These are phyloP conservation scores for Scopus umbretta DNA, from an alignment of 2,113 vertebrate species.

Conservation along the genomic window DNA sequence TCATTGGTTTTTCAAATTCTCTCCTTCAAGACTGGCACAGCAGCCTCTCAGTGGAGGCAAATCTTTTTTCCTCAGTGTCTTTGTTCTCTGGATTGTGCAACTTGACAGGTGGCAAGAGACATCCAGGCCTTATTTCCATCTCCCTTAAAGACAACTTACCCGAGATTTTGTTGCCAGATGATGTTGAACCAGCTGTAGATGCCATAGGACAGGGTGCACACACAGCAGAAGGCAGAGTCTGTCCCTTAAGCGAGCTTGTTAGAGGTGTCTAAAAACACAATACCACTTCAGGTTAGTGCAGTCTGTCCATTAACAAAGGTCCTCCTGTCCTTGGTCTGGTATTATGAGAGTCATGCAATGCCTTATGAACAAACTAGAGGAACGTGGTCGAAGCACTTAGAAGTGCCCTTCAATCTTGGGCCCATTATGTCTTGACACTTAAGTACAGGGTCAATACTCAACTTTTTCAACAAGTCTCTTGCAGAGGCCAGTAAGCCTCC, in stretches of 20 bases:
- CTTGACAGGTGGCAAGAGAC: neutral
- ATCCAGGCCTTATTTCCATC: neutral
- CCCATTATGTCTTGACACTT: neutral
- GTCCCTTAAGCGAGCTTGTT: slow-evolving; percentile 43
- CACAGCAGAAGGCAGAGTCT: slow-evolving; percentile 6
- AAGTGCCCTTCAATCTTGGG: neutral
- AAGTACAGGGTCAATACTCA: neutral
- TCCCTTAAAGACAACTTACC: slow-evolving; percentile 47
- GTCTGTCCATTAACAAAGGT: neutral
- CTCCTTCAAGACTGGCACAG: neutral
- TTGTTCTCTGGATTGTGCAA: neutral
- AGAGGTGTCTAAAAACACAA: slow-evolving; percentile 57
- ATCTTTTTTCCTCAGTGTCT: neutral
- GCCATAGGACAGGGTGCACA: neutral
- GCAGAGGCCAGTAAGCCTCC: neutral
- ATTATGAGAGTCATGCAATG: neutral
- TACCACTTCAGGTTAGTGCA: neutral
- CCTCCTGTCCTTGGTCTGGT: neutral
- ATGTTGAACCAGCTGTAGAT: neutral
- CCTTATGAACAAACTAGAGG: neutral
- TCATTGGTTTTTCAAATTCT: neutral
- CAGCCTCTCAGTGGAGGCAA: neutral
- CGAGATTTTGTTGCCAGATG: slow-evolving; percentile 55
- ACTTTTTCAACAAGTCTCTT: neutral
- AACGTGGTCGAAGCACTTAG: neutral